Conservation (phyloP, 2,888 invertebrate species). For the Bellardia pandia region DNA sequence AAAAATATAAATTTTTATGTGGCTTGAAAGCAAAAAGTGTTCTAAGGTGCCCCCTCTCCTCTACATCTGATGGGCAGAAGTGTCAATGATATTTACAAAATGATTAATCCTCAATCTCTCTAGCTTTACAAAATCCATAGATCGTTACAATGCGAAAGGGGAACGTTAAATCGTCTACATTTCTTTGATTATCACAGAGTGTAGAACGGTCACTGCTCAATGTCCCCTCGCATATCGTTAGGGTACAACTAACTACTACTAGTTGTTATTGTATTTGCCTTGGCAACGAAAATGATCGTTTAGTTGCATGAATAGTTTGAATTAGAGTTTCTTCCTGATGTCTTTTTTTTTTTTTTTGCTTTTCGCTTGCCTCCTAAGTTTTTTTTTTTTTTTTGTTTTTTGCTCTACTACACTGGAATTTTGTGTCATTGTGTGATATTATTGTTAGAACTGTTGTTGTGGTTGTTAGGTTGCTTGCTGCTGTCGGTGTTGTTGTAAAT, state of each 20-base stretch:
- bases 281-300: constrained; percentile 64
- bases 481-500: constrained; percentile 41
- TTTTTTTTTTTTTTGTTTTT: not conserved
- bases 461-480: constrained; percentile 45
- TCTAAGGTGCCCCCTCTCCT: no score
- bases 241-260: constrained; percentile 22
- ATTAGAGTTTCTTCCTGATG: constrained; percentile 65
- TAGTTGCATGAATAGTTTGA: constrained; percentile 70
- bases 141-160: no score
- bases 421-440: constrained; percentile 66
- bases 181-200: no score
- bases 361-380: no score
- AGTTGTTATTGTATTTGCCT: constrained; percentile 42
- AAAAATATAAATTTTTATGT: no score
- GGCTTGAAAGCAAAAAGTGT: no score
- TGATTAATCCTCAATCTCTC: no score
- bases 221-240: not conserved
- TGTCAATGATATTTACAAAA: no score
- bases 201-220: not conserved
- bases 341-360: constrained; percentile 16
- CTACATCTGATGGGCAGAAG: no score
- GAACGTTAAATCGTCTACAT: no score
- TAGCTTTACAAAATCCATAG: no score
- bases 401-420: constrained; percentile 42
- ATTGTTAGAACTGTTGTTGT: constrained; percentile 55